phyloP scores from a whole-genome alignment of 2,888 invertebrate genomes.

The Prenolepis imparis region DNA sequence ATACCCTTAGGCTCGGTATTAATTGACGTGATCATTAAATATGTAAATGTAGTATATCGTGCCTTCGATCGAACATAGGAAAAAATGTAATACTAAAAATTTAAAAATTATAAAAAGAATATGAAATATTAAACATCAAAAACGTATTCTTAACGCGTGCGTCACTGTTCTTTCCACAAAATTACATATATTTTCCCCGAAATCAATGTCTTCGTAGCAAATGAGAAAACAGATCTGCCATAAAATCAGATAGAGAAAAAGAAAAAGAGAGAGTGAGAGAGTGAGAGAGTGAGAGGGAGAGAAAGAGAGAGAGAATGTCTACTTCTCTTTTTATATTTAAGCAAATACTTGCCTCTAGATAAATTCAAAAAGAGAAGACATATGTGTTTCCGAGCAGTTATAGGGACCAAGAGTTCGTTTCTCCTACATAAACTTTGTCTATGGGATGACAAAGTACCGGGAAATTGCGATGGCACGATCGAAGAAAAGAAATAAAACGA shows the following conservation, averaged over 20 bases:
- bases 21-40: constrained; percentile 34
- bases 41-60: constrained; percentile 39
- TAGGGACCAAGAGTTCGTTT: constrained; percentile 83
- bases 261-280: too few relatives aligned
- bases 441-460: constrained; percentile 42
- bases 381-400: constrained; percentile 67
- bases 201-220: background rate
- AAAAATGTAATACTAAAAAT: constrained; percentile 31
- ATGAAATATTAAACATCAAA: constrained; percentile 16
- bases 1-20: constrained; percentile 9
- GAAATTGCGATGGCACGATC: constrained; percentile 44
- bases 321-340: constrained; percentile 33
- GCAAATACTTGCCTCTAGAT: constrained; percentile 21
- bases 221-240: constrained; percentile 7
- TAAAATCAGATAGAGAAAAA: background rate
- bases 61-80: constrained; percentile 33
- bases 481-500: constrained; percentile 17
- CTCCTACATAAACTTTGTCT: constrained; percentile 67
- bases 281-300: too few relatives aligned
- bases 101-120: background rate
- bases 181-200: constrained; percentile 19
- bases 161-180: constrained; percentile 39
- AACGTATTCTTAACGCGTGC: constrained; percentile 20
- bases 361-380: constrained; percentile 37
- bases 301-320: background rate